phyloP scores from a whole-genome alignment of 2,113 vertebrate genomes.

The Gadus chalcogrammus region DNA sequence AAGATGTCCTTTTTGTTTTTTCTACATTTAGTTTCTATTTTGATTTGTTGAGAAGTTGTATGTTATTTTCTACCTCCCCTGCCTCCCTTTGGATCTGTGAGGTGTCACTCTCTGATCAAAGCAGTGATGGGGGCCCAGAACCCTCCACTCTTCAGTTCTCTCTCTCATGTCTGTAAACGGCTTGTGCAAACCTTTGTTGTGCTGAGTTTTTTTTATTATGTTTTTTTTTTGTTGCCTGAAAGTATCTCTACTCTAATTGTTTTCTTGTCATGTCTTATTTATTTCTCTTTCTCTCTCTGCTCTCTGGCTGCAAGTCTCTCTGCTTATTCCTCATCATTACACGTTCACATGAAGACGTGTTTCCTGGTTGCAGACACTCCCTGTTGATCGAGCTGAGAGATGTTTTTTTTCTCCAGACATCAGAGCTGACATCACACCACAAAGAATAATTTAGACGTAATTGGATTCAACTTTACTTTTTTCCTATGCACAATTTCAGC shows the following conservation, averaged over 20 bases:
- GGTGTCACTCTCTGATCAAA: conserved; percentile 69
- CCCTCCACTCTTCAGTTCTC: conserved; percentile 12
- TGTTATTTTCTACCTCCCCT: conserved; percentile 27
- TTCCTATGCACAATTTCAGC: too few relatives aligned
- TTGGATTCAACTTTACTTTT: too few relatives aligned
- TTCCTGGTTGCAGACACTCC: conserved; percentile 30
- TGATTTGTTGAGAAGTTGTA: background rate
- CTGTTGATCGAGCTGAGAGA: too few relatives aligned
- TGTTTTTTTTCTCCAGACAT: too few relatives aligned
- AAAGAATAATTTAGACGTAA: too few relatives aligned
- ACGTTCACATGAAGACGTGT: conserved; percentile 48
- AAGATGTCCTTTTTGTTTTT: conserved; percentile 10
- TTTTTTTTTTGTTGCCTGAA: conserved; percentile 33
- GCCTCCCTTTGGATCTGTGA: conserved; percentile 57
- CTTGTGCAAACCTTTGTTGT: conserved; percentile 52
- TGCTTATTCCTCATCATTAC: background rate
- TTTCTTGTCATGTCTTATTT: background rate
- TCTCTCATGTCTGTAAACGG: conserved; percentile 34
- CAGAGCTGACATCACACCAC: too few relatives aligned
- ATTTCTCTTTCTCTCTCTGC: conserved; percentile 17
- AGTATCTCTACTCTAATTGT: conserved; percentile 38
- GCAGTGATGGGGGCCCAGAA: conserved; percentile 32
- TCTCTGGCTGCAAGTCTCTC: too few relatives aligned
- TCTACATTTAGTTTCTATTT: conserved; percentile 2
- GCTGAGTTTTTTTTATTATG: background rate